These are phyloP conservation scores for Boloria euphrosyne DNA, from an alignment of 2,888 invertebrate species.

Conservation along the genomic window DNA sequence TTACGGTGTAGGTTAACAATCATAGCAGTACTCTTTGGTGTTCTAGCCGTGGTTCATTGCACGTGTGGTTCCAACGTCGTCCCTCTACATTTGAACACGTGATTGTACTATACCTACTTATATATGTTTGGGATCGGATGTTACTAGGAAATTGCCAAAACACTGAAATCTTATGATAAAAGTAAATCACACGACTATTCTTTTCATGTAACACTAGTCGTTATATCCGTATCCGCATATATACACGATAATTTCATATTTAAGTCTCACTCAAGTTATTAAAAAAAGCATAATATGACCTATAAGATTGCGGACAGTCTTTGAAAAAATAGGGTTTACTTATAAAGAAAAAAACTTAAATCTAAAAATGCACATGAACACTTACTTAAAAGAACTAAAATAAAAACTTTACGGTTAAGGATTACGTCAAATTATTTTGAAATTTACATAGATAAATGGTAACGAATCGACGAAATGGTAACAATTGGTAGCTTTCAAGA, in stretches of 20 bases:
- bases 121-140: slow-evolving; percentile 1
- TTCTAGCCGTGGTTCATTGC: slow-evolving; percentile 73
- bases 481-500: slow-evolving; percentile 41
- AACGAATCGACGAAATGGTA: slow-evolving; percentile 44
- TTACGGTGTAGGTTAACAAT: slow-evolving; percentile 52
- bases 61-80: slow-evolving; percentile 47
- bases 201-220: neutral
- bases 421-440: slow-evolving; percentile 15
- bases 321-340: slow-evolving; percentile 19
- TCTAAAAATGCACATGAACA: slow-evolving; percentile 34
- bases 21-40: slow-evolving; percentile 72
- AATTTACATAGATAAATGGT: slow-evolving; percentile 31
- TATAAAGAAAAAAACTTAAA: slow-evolving; percentile 28
- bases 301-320: slow-evolving; percentile 34
- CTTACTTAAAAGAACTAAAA: slow-evolving; percentile 11
- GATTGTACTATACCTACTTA: slow-evolving; percentile 37
- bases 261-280: slow-evolving; percentile 15
- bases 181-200: neutral
- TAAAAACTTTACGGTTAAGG: neutral
- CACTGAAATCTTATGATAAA: neutral
- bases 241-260: slow-evolving; percentile 1
- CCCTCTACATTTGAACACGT: slow-evolving; percentile 28
- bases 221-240: slow-evolving; percentile 1
- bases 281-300: slow-evolving; percentile 28
- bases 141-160: neutral